A percentile compares a stretch with the other conserved stretches of the same genome.
Evolutionary conservation across 2,888 invertebrate species (phyloP).

Genomic region (Prionchulus punctatus): DNA sequence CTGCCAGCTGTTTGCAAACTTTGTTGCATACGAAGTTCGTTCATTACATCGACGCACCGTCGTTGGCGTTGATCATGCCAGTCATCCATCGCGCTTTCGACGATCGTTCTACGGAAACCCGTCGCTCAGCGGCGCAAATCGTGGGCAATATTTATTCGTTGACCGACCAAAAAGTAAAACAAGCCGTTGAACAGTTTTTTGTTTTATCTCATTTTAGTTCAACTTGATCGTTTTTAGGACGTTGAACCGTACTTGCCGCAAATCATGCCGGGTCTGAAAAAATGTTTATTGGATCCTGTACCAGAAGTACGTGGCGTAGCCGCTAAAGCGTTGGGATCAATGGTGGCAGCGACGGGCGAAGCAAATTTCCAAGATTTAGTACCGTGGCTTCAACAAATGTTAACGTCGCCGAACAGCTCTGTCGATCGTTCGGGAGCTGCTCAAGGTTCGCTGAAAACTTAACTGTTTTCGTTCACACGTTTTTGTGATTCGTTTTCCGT

Average conservation of each 20-base stretch:
- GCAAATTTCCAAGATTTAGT: slow-evolving; percentile 82
- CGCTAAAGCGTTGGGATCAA: slow-evolving; percentile 84
- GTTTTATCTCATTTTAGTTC: not conserved
- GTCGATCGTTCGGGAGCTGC: slow-evolving; percentile 90
- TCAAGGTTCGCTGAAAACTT: slow-evolving; percentile 42
- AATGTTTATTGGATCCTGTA: slow-evolving; percentile 85
- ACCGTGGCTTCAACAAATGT: slow-evolving; percentile 94
- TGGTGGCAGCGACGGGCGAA: slow-evolving; percentile 63
- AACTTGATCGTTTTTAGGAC: slow-evolving; percentile 47
- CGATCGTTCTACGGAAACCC: slow-evolving; percentile 88
- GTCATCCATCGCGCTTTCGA: slow-evolving; percentile 93
- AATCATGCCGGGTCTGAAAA: slow-evolving; percentile 88
- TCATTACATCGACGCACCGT: slow-evolving; percentile 97
- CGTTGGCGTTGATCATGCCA: slow-evolving; percentile 95
- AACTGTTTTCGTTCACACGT: too few relatives aligned
- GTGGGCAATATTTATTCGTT: slow-evolving; percentile 98
- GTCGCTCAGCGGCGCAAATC: slow-evolving; percentile 98
- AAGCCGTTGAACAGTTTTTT: not conserved
- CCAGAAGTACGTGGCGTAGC: slow-evolving; percentile 92
- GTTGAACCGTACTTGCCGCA: slow-evolving; percentile 83
- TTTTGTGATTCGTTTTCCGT: slow-evolving; percentile 9
- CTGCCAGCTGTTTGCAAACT: slow-evolving; percentile 76
- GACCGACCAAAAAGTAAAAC: slow-evolving; percentile 69
- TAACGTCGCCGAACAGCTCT: slow-evolving; percentile 81
- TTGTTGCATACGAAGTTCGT: slow-evolving; percentile 56